Base-by-base conservation (phyloP, 1,140 invertebrate genomes). In the Drosophila repletoides region DNA sequence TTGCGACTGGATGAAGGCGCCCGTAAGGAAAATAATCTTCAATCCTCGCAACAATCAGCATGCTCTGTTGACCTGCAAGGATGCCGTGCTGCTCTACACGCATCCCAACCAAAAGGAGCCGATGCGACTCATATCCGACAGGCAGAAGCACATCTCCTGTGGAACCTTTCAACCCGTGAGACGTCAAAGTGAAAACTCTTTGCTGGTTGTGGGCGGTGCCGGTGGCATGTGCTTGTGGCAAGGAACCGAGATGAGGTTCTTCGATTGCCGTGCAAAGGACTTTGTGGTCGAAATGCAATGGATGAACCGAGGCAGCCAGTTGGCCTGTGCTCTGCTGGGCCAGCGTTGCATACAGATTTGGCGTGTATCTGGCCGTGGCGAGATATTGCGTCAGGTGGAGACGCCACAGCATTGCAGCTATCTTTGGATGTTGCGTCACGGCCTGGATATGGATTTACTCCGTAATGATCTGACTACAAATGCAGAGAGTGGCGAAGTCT, bases 161-260 rank as follows among this genome's bases (percentile, higher is more conserved):
- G 48, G 5, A 0, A 36, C 55, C 5, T 76, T 72, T 12, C 61
- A 68, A 3, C 73, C n/a, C 74, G 0, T 66, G 12, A 2, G 5
- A n/a, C 1, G n/a, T n/a, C n/a, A n/a, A n/a, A n/a, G n/a, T n/a
- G 0, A 10, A 3, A 0, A 2, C 10, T n/a, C 5, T 0, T 34
- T 55, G 3, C 2, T 72, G 24, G 74, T 74, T 1, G 61, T 76
- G 28, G 74, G 74, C 1, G 59, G 67, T 28, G 43, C 33, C 0
- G 17, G n/a, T 1, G 74, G 74, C 0, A 41, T 76, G 7, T 67
- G 9, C 10, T 5, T 72, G 3, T 76, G 74, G 74, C 6, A 9
- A 7, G n/a, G n/a, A n/a, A n/a, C n/a, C n/a, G n/a, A n/a, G n/a
- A n/a, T n/a, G n/a, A n/a, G n/a, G n/a, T n/a, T n/a, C n/a, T n/a